Conservation (phyloP, 2,888 invertebrate species). For the Eupsilia transversa region DNA sequence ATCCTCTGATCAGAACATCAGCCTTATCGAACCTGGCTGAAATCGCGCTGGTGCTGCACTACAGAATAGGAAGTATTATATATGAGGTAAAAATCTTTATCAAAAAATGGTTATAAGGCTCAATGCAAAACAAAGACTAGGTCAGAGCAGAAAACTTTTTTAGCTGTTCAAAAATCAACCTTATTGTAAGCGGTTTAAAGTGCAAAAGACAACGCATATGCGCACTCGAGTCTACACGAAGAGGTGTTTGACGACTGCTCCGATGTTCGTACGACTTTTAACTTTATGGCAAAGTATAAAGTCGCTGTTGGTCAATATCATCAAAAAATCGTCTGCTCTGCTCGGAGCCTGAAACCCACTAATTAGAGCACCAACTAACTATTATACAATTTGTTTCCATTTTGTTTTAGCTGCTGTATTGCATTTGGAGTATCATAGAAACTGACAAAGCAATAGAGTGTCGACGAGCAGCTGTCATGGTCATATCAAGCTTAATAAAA, state of each 20-base stretch:
- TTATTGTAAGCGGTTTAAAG: background rate
- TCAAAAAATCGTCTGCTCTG: too few relatives aligned
- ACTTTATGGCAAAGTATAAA: background rate
- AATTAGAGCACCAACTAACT: background rate
- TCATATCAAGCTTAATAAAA: slow-evolving; percentile 93
- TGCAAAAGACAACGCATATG: background rate
- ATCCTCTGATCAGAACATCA: slow-evolving; percentile 94
- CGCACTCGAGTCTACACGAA: background rate
- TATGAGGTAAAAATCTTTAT: slow-evolving; percentile 91
- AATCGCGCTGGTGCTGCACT: slow-evolving; percentile 93
- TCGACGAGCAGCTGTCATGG: slow-evolving; percentile 94
- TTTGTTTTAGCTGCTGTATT: slow-evolving; percentile 91
- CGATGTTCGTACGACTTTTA: background rate
- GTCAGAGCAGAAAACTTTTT: background rate
- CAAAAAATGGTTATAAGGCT: background rate
- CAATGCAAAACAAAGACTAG: background rate
- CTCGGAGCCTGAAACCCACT: background rate
- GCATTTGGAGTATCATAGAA: slow-evolving; percentile 92
- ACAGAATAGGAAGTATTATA: slow-evolving; percentile 93
- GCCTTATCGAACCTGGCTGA: slow-evolving; percentile 96
- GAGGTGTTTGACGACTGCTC: background rate
- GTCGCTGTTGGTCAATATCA: background rate
- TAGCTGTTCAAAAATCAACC: background rate
- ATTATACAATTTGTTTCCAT: background rate
- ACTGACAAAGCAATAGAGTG: slow-evolving; percentile 94